Evolutionary conservation across 2,797 vertebrate genomes (phyloP), one percentile per base, ranked within the genome.

Genomic region (Valencia hispanica): DNA sequence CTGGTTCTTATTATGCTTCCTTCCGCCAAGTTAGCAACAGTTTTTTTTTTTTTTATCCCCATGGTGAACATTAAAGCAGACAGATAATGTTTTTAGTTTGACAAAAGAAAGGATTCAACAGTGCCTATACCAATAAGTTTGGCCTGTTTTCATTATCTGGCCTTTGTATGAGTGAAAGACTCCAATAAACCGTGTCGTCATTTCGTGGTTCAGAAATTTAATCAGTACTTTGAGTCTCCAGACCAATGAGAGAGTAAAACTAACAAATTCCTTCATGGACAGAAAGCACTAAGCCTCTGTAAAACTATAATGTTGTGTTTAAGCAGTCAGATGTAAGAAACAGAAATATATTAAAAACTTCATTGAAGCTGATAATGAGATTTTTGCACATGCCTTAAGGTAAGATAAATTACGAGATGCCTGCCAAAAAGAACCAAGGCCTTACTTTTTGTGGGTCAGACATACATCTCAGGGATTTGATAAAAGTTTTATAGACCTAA

Each of bases 61-160:
- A 51, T 68, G 79, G 76, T 71, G 82, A 88, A 86, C 78, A 87
- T 90, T 79, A 83, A 80, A 89, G 84, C 86, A 79, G 68, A 72
- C 75, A 30, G 68, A 86, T 76, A 27, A 68, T 85, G 73, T 83
- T 81, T 81, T 90, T 85, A 84, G 75, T 72, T 73, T 72, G 79
- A 89, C 86, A 85, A 88, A 85, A 87, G 76, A 59, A 75, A 78
- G 81, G 75, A 89, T 87, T 86, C 80, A 68, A 89, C 87, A 70
- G 57, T 22, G 74, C 27, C 22, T 17, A 25, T 76, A 76, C 81
- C 81, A 87, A 72, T 75, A 48, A 32, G 45, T 75, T 80, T n/a
- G 12, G 72, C 69, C 76, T 85, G 79, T 86, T 91, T 88, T 83
- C 76, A 91, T 89, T 88, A 82, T 82, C 69, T 70, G 75, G 66